Evolutionary conservation across 2,113 vertebrate genomes (phyloP), one percentile per base, ranked within the genome.

Genomic region (Nyctereutes procyonoides): DNA sequence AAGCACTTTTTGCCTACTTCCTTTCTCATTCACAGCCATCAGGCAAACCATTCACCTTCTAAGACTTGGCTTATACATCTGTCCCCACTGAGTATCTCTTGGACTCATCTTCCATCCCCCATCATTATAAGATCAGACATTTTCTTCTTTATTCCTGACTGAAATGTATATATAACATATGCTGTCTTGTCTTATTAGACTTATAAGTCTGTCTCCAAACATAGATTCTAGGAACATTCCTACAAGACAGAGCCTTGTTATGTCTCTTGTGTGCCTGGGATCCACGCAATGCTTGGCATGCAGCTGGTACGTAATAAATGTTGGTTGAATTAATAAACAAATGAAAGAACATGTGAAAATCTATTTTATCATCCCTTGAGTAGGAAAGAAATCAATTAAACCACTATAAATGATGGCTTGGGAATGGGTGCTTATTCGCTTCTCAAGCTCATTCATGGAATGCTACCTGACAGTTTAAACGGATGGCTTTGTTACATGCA

Each of bases 321-420:
- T 32, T 93, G 53, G 55, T 90, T 35, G 26, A 55, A 79, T 89
- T 53, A 58, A 43, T 87, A 60, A 82, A 69, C 67, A 96, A 73
- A 82, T 35, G 14, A 53, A 87, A 94, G 16, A 82, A 79, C 11
- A 38, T 48, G 15, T 32, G 56, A 67, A 88, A 83, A 22, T 62
- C 71, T 86, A 26, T 51, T 62, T 80, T 92, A 38, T 63, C 38
- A 48, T 77, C 80, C 19, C 53, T 53, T 24, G 22, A 55, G 67
- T 77, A 60, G 74, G 55, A 93, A 85, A 82, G 14, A 77, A 90
- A 60, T 65, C 82, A 93, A 11, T 86, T 32, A 85, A 88, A 77
- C 55, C 35, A 71, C 30, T 53, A 30, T 28, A 26, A 90, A 35
- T 56, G 67, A 63, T 48, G 89, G 53, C 73, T 74, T 80, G 48